Base-by-base conservation (phyloP, 2,888 invertebrate genomes). In the Dynastes grantii region DNA sequence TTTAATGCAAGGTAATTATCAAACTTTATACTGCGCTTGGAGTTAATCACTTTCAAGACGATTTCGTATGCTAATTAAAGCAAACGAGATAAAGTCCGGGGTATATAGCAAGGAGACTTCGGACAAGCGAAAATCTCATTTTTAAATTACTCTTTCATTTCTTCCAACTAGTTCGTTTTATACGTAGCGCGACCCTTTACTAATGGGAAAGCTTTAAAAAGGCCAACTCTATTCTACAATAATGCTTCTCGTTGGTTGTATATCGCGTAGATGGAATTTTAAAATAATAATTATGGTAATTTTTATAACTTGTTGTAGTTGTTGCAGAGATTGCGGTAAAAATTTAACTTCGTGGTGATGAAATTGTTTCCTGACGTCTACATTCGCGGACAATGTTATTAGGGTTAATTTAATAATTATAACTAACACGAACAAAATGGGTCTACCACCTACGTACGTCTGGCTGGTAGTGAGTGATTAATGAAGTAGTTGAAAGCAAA, bases 41-140 rank as follows among this genome's bases (percentile, higher is more conserved):
- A 73, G 58, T 55, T 73, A 73, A 73, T 73, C 73, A 58, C 58
- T 40, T 73, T 55, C 73, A 58, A 73, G 73, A 58, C 73, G 73
- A 73, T 73, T 68, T 68, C 68, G 55, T 58, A 37, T 40, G 8
- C 58, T 58, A 73, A 73, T 73, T 73, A 73, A 58, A 37, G 37
- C 40, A 73, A 73, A 58, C 40, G 58, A 73, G 73, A 58, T 73
- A 73, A 73, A 61, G 58, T 73, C 40, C 11, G 51, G 58, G 32
- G 32, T 37, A 37, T 45, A 45, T 40, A 58, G 73, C 73, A 27
- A 27, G 55, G 16, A 22, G 58, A 61, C 13, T 58, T 71, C 55
- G 22, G 5, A 40, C 73, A 73, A 58, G 58, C 73, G 58, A 73
- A 73, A 73, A 58, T 27, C 40, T 73, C 55, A 40, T 73, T 73